Conservation (phyloP, 1,140 invertebrate species). For the Nebria ingens region DNA sequence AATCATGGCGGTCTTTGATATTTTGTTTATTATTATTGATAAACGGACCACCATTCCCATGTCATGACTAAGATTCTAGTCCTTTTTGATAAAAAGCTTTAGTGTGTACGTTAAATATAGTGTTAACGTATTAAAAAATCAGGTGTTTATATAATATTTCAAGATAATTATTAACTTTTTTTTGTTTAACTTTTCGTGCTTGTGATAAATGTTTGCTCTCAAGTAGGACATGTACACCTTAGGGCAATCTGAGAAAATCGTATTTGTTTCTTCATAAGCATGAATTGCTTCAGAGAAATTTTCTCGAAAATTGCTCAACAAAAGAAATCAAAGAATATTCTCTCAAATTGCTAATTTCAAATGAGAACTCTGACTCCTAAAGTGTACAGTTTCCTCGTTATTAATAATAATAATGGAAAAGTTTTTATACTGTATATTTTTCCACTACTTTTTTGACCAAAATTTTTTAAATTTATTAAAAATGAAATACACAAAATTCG, state of each 20-base stretch:
- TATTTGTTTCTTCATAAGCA: too few species aligned
- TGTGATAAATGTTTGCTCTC: background rate
- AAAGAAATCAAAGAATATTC: too few species aligned
- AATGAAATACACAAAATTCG: background rate
- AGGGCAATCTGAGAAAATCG: too few species aligned
- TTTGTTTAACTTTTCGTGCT: background rate
- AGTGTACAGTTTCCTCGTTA: too few species aligned
- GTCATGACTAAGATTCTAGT: conserved; percentile 8
- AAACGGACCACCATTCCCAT: background rate
- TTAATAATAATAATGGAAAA: too few species aligned
- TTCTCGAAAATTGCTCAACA: too few species aligned
- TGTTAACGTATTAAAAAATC: background rate
- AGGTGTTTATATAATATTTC: conserved; percentile 1
- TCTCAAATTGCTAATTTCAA: too few species aligned
- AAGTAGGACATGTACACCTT: too few species aligned
- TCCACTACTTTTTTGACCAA: background rate
- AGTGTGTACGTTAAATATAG: background rate
- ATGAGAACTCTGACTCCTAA: too few species aligned
- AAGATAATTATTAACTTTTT: background rate
- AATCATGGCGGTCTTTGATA: background rate
- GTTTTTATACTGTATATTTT: background rate
- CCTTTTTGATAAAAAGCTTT: conserved; percentile 8
- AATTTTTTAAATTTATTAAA: background rate
- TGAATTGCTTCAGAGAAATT: too few species aligned
- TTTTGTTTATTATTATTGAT: background rate